These are phyloP conservation scores for Eospalax fontanierii DNA, from an alignment of 2,797 vertebrate species.

Conservation along the genomic window DNA sequence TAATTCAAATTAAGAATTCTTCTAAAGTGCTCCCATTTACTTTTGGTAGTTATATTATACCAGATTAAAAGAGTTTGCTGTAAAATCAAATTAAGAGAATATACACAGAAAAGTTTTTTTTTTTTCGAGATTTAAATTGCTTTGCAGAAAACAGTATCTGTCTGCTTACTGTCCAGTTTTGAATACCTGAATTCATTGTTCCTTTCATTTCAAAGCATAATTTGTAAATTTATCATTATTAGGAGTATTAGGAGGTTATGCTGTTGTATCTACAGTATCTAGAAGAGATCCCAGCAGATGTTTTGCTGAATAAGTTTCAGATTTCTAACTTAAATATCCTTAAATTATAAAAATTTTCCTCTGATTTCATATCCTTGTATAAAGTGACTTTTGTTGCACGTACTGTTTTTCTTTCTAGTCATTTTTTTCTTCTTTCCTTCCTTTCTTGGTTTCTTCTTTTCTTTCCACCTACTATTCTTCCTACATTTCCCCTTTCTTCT, in stretches of 20 bases:
- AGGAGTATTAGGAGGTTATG: background rate
- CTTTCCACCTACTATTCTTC: background rate
- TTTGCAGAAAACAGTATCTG: background rate
- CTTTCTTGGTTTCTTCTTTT: background rate
- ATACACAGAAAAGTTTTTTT: slow-evolving; percentile 6
- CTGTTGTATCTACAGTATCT: background rate
- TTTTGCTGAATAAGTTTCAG: background rate
- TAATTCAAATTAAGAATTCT: background rate
- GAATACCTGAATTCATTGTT: background rate
- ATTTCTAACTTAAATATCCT: slow-evolving; percentile 50
- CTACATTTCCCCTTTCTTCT: too few species aligned
- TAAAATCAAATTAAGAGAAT: background rate
- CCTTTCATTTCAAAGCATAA: slow-evolving; percentile 48
- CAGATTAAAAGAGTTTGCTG: background rate
- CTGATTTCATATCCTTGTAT: background rate
- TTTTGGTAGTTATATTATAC: background rate
- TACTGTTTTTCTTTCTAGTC: background rate
- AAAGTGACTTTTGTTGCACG: background rate
- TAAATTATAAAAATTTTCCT: background rate
- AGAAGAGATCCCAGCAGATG: background rate
- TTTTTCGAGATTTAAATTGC: background rate
- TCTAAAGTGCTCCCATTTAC: background rate
- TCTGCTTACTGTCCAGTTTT: background rate
- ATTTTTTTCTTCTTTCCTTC: too few species aligned
- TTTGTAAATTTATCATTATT: background rate